Percentiles rank a stretch among this genome's conserved stretches.
phyloP scores from a whole-genome alignment of 2,888 invertebrate genomes.

The Xestia sexstrigata region DNA sequence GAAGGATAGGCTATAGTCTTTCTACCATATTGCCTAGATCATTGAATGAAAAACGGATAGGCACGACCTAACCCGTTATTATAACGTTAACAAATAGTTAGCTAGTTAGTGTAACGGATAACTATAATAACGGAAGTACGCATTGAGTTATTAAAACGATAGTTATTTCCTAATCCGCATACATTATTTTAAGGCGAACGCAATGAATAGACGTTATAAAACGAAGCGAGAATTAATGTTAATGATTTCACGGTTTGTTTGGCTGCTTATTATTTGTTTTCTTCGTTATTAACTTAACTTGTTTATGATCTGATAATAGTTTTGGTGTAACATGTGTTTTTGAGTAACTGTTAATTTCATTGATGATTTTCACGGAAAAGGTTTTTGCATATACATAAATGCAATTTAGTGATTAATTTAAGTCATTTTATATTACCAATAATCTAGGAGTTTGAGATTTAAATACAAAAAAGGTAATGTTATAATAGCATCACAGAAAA shows the following conservation, averaged over 20 bases:
- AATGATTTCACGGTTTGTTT: constrained; percentile 53
- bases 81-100: constrained; percentile 27
- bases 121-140: constrained; percentile 52
- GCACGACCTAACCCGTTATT: constrained; percentile 15
- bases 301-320: constrained; percentile 21
- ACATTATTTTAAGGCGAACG: constrained; percentile 52
- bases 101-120: constrained; percentile 50
- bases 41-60: constrained; percentile 8
- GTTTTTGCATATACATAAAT: neutral
- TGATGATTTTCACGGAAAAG: neutral
- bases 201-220: constrained; percentile 45
- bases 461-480: neutral
- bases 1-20: no score
- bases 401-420: neutral
- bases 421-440: neutral
- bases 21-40: no score
- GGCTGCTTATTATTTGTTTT: constrained; percentile 21
- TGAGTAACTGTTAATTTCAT: neutral
- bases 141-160: constrained; percentile 54
- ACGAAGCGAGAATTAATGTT: constrained; percentile 26
- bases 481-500: neutral
- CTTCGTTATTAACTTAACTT: constrained; percentile 22
- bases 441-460: neutral
- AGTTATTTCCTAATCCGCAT: constrained; percentile 53
- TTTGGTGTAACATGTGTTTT: constrained; percentile 2